Evolutionary conservation across 2,888 invertebrate genomes (phyloP).

Genomic region (Craniophora ligustri): DNA sequence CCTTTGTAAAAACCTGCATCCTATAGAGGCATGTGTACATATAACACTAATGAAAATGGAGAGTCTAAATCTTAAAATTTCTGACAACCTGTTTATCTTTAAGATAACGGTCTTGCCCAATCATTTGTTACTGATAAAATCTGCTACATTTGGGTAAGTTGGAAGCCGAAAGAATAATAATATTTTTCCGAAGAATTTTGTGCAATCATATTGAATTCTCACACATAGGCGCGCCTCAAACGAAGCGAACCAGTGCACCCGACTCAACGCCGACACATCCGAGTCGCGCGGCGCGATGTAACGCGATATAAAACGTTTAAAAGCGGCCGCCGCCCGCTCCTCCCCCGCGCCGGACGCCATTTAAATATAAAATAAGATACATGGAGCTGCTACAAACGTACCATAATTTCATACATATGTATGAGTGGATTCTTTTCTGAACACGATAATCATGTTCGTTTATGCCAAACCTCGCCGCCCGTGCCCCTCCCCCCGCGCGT

Average conservation of each 20-base stretch:
- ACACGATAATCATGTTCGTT: constrained; percentile 48
- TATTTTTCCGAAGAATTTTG: neutral
- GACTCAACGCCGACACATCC: neutral
- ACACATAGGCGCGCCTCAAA: neutral
- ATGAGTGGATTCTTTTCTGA: constrained; percentile 55
- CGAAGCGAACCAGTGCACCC: constrained; percentile 14
- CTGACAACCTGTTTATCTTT: too few species aligned
- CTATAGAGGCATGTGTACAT: too few species aligned
- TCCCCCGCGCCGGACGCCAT: constrained; percentile 20
- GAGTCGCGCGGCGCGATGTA: neutral
- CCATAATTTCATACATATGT: constrained; percentile 58
- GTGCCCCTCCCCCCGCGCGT: neutral
- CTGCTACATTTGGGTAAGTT: too few species aligned
- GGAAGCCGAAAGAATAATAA: too few species aligned
- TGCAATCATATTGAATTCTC: neutral
- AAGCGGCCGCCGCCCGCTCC: constrained; percentile 1
- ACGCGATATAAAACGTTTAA: constrained; percentile 28
- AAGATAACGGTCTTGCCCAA: too few species aligned
- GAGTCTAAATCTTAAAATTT: too few species aligned
- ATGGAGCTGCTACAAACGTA: constrained; percentile 34
- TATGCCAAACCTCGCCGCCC: constrained; percentile 11
- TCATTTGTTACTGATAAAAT: too few species aligned
- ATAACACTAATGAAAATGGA: too few species aligned
- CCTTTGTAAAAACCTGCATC: too few species aligned
- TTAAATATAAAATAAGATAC: constrained; percentile 53